Conservation (phyloP, 2,888 invertebrate genomes). For the Cryptophagus acutangulus region DNA sequence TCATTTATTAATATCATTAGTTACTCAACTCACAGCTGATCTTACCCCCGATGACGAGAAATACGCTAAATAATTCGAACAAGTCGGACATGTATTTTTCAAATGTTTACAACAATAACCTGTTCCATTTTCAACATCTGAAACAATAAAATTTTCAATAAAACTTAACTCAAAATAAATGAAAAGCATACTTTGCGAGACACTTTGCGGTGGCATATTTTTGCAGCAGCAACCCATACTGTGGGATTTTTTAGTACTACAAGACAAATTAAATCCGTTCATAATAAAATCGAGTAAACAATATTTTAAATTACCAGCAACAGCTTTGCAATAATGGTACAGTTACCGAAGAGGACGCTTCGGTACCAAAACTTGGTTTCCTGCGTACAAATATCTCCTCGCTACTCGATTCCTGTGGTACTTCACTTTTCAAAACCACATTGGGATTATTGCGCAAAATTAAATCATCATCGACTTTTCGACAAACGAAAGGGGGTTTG, state of each 20-base stretch:
- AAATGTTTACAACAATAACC: too few species aligned
- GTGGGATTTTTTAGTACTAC: constrained; percentile 11
- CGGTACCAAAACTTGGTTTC: too few species aligned
- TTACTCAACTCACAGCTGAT: too few species aligned
- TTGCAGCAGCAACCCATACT: constrained; percentile 13
- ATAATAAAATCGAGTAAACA: not conserved
- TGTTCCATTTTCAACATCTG: constrained; percentile 11
- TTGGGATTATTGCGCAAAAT: constrained; percentile 29
- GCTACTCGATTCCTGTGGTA: not conserved
- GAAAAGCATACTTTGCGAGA: constrained; percentile 3
- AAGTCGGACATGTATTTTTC: too few species aligned
- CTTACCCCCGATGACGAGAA: too few species aligned
- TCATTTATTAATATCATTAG: too few species aligned
- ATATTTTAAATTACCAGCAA: constrained; percentile 1
- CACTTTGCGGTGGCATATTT: constrained; percentile 8
- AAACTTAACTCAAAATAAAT: not conserved
- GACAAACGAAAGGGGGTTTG: constrained; percentile 1
- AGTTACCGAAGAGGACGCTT: too few species aligned
- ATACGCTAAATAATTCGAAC: too few species aligned
- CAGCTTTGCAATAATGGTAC: constrained; percentile 7
- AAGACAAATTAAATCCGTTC: constrained; percentile 1
- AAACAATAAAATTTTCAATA: constrained; percentile 4
- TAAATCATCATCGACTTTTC: constrained; percentile 11
- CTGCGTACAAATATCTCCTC: not conserved
- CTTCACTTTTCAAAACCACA: constrained; percentile 20